Evolutionary conservation across 2,797 vertebrate genomes (phyloP).

Genomic region (Microcaecilia unicolor): DNA sequence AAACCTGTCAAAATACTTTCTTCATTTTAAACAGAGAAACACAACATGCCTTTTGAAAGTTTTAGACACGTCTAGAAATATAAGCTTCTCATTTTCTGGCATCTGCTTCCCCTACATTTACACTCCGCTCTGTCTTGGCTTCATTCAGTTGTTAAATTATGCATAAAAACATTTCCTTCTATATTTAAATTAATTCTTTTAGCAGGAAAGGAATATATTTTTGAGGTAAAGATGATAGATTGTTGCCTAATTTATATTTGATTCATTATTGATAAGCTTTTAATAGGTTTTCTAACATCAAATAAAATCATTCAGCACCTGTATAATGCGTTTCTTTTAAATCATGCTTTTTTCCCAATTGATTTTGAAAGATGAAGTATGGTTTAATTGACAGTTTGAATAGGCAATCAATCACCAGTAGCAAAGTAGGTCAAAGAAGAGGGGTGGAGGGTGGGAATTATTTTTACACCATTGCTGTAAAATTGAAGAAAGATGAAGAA

Average conservation of each 20-base stretch:
- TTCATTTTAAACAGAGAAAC: no score
- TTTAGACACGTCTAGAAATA: background rate
- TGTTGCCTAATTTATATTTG: background rate
- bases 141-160: background rate
- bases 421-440: no score
- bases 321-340: constrained; percentile 1
- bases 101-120: background rate
- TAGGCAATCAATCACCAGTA: constrained; percentile 15
- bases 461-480: no score
- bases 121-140: background rate
- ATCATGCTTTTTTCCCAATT: constrained; percentile 4
- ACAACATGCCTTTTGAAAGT: no score
- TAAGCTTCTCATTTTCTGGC: background rate
- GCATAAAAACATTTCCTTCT: background rate
- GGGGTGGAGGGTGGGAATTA: no score
- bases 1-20: no score
- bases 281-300: background rate
- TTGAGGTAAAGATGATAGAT: background rate
- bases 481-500: no score
- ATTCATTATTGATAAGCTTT: background rate
- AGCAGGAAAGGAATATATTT: background rate
- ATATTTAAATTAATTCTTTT: background rate
- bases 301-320: background rate
- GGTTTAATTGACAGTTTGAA: constrained; percentile 16
- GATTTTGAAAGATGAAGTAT: constrained; percentile 17